Evolutionary conservation across 1,140 invertebrate genomes (phyloP), one percentile per base, ranked within the genome.

Genomic region (Stenopsyche tienmushanensis): DNA sequence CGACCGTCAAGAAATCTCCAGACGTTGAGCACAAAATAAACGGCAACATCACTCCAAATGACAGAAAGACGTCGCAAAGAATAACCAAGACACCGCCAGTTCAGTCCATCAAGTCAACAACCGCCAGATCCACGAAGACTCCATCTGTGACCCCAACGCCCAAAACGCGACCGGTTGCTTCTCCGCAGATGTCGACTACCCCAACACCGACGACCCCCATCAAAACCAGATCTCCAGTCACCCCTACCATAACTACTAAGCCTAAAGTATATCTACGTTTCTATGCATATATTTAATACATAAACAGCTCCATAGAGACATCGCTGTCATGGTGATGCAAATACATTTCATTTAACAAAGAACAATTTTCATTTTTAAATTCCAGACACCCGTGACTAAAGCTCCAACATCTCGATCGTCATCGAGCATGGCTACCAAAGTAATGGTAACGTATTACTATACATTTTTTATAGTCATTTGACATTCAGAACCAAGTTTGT

Each of bases 371-470:
- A n/a, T n/a, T n/a, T n/a, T n/a, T n/a, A n/a, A n/a, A n/a, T n/a
- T n/a, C n/a, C n/a, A 66, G 64, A 42, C 50, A 7, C 65, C 65
- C 1, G 13, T 21, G 25, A 55, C 41, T 52, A 62, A 26, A 15
- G n/a, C 20, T 1, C 50, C 64, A 24, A 21, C 67, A 7, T 18
- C 59, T 0, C 47, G 42, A 24, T 29, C 59, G 1, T 10, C 21
- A 7, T 54, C 34, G n/a, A n/a, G n/a, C 13, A 63, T 59, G 52
- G 39, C 41, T 25, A 39, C 57, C 71, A 71, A 76, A 72, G 25
- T 55, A 64, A 23, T 49, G 58, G 65, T 66, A 65, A 29, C 47
- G 47, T 15, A 25, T 17, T 49, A 49, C 15, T 15, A 5, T 5
- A 8, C 45, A 49, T 7, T 15, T 47, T 8, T 8, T 20, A 47